These are phyloP conservation scores for Drosophila parabipectinata DNA, from an alignment of 1,140 invertebrate species.

Conservation along the genomic window DNA sequence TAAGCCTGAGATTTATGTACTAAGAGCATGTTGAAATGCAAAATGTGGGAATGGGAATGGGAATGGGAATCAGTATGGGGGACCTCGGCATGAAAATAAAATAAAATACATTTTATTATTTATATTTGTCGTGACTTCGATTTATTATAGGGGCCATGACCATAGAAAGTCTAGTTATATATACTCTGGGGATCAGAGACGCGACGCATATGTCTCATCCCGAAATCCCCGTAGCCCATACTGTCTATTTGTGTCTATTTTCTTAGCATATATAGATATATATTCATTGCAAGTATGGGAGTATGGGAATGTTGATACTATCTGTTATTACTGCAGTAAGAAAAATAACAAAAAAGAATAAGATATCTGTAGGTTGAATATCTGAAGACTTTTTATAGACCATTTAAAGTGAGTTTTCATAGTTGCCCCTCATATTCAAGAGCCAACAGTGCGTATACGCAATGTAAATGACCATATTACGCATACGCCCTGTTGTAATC, in stretches of 20 bases:
- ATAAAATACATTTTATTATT: constrained; percentile 81
- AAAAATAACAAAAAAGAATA: neutral
- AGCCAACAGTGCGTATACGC: constrained; percentile 1
- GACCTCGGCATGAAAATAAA: constrained; percentile 55
- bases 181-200: constrained; percentile 43
- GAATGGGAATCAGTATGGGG: neutral
- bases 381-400: constrained; percentile 16
- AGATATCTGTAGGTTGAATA: neutral
- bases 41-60: constrained; percentile 25
- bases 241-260: constrained; percentile 21
- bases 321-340: constrained; percentile 25
- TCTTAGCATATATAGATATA: constrained; percentile 27
- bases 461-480: neutral
- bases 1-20: constrained; percentile 79
- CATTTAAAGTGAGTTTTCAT: constrained; percentile 6
- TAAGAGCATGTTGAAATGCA: constrained; percentile 76
- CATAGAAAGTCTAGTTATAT: constrained; percentile 42
- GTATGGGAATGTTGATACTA: constrained; percentile 31
- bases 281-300: constrained; percentile 23
- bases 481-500: neutral
- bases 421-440: too few relatives aligned
- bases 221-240: neutral
- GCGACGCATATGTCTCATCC: constrained; percentile 32
- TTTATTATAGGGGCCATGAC: constrained; percentile 64
- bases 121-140: constrained; percentile 81